Percentiles rank a stretch among this genome's conserved stretches.
phyloP scores from a whole-genome alignment of 2,113 vertebrate species.

The Blennius ocellaris region DNA sequence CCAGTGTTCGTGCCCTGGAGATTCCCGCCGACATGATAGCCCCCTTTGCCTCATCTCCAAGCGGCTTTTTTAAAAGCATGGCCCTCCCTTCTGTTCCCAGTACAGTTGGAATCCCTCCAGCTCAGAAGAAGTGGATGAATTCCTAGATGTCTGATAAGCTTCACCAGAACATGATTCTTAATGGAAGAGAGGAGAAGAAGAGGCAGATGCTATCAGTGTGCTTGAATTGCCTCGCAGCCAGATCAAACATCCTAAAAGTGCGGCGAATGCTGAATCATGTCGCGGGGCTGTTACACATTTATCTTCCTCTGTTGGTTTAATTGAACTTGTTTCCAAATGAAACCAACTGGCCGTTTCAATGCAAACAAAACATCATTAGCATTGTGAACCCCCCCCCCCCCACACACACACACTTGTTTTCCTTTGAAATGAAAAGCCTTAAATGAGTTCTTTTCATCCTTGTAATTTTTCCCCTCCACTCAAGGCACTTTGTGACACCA shows the following conservation, averaged over 20 bases:
- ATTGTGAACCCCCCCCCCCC: conserved; percentile 23
- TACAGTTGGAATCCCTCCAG: conserved; percentile 68
- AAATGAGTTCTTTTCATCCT: conserved; percentile 65
- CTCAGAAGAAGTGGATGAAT: conserved; percentile 74
- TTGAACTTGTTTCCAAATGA: conserved; percentile 70
- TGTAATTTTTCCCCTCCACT: conserved; percentile 40
- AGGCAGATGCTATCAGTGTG: conserved; percentile 77
- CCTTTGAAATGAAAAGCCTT: conserved; percentile 53
- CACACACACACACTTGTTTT: conserved; percentile 7
- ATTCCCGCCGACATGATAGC: conserved; percentile 58
- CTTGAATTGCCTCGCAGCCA: conserved; percentile 62
- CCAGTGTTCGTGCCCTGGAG: conserved; percentile 66
- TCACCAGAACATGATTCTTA: conserved; percentile 74
- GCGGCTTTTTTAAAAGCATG: conserved; percentile 57
- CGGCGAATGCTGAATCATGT: conserved; percentile 57
- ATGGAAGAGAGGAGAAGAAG: conserved; percentile 76
- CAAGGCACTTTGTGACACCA: conserved; percentile 60
- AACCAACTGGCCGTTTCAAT: conserved; percentile 63
- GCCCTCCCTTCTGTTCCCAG: conserved; percentile 61
- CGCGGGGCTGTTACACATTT: conserved; percentile 52
- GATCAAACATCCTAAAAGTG: conserved; percentile 71
- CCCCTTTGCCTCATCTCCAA: conserved; percentile 56
- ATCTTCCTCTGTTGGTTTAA: conserved; percentile 66
- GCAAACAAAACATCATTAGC: conserved; percentile 68
- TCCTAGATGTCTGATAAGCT: conserved; percentile 80